Evolutionary conservation across 2,113 vertebrate genomes (phyloP).

Genomic region (Picathartes gymnocephalus): DNA sequence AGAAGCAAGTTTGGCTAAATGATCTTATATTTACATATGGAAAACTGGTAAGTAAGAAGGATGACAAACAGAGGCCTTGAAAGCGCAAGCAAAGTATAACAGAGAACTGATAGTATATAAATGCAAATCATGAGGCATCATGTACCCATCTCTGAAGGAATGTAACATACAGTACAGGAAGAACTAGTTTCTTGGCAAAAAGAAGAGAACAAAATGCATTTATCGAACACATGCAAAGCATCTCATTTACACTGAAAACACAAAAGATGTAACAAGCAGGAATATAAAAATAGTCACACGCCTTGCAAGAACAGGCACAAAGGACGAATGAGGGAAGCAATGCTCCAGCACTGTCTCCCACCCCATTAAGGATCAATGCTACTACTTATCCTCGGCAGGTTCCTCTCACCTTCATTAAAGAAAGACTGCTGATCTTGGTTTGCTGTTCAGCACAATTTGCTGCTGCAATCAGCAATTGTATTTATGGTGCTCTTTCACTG

Average conservation of each 20-base stretch:
- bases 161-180: not conserved
- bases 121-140: not conserved
- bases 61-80: not conserved
- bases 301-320: not conserved
- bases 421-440: not conserved
- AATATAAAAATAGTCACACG: not conserved
- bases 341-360: not conserved
- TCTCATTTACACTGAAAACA: rapidly evolving
- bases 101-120: not conserved
- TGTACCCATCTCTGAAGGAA: not conserved
- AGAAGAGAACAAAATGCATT: not conserved
- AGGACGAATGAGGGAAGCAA: not conserved
- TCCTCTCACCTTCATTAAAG: not conserved
- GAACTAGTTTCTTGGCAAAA: not conserved
- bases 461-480: not conserved
- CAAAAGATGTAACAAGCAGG: not conserved
- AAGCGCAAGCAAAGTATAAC: not conserved
- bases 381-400: not conserved
- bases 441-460: not conserved
- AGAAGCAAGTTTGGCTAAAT: not conserved
- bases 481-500: not conserved
- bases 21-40: not conserved
- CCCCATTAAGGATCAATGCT: not conserved
- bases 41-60: not conserved
- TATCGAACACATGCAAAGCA: not conserved